Conservation (phyloP, 2,113 vertebrate genomes). For the Galbula dea region DNA sequence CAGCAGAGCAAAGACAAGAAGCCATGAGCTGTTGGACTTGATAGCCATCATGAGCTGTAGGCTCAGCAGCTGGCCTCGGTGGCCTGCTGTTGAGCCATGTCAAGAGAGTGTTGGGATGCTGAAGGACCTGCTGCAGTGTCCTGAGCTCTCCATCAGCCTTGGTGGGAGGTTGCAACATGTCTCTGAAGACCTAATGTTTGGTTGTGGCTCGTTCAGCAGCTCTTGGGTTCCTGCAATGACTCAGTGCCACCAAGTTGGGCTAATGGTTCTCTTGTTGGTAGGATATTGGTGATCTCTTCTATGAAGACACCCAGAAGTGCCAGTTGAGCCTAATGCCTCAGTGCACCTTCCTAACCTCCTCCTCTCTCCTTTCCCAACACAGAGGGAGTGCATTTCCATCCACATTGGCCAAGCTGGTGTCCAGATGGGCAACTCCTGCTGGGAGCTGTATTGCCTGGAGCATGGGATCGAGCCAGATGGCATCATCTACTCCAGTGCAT, state of each 20-base stretch:
- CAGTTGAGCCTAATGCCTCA: background rate
- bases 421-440: slow-evolving; percentile 83
- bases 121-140: background rate
- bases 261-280: background rate
- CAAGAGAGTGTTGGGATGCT: background rate
- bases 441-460: slow-evolving; percentile 87
- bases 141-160: background rate
- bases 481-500: background rate
- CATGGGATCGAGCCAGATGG: slow-evolving; percentile 82
- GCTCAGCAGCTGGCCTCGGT: background rate
- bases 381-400: slow-evolving; percentile 84
- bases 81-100: background rate
- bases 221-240: background rate
- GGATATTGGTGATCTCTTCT: background rate
- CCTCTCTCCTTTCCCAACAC: background rate
- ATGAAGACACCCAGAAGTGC: background rate
- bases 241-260: background rate
- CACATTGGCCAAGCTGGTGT: slow-evolving; percentile 85
- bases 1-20: background rate
- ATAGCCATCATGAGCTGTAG: background rate
- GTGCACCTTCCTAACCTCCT: background rate
- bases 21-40: background rate
- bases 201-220: background rate
- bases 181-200: background rate
- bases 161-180: background rate